Base-by-base conservation (phyloP, 1,140 invertebrate species). In the Drosophila tsacasi region DNA sequence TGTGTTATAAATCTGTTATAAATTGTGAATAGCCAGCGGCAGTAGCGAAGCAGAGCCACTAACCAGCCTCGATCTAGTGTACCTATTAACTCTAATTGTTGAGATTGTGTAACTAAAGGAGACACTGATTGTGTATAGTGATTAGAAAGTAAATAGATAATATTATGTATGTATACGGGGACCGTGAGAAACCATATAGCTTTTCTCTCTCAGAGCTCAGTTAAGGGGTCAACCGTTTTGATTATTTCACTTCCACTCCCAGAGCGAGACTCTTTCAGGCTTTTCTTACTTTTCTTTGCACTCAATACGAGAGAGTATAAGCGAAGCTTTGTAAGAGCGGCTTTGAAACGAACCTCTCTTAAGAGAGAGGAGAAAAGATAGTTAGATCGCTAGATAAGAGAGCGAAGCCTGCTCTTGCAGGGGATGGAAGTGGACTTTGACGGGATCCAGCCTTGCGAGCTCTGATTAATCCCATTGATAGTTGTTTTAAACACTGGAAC, bases 1-100 rank as follows among this genome's bases (percentile, higher is more conserved):
- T 65, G 19, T 42, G 62, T 42, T 42, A 58, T 23, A 65, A 35
- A 50, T 27, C 61, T 60, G 44, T 69, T 69, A 62, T 25, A 64
- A 23, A 59, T 35, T 54, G 40, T 67, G 39, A 37, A 35, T 54
- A 67, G 47, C 23, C 37, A 46, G 46, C 13, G 61, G 47, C 23
- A 27, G 17, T n/a, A 30, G 47, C 27, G 25, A 8, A 49, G 15
- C 47, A 27, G 27, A n/a, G 47, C 46, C 21, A 25, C 19, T 44
- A 44, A 40, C 27, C 17, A 52, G 60, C 46, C 60, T 39, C 32
- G 30, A 63, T 58, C 35, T 15, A 40, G 54, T 57, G 54, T 46
- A 59, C 57, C 57, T 65, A 59, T 21, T 39, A 57, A 57, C 54
- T 39, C 54, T 54, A 27, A 23, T 30, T 50, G 46, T 65, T 65